phyloP scores from a whole-genome alignment of 1,140 invertebrate genomes.

The Meloidogyne floridensis region DNA sequence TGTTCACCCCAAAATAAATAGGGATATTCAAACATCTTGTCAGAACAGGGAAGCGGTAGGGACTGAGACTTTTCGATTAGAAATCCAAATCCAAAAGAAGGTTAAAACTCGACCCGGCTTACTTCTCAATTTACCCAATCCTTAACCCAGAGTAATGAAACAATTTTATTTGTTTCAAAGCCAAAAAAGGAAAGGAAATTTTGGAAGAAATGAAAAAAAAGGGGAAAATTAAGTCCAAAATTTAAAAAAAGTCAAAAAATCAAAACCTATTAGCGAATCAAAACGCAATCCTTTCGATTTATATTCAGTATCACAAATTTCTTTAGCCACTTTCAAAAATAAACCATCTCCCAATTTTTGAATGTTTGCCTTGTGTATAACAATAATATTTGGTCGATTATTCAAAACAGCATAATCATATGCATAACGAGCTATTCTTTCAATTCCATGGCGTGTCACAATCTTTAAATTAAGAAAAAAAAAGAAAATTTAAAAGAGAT shows the following conservation, averaged over 20 bases:
- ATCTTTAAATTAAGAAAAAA: constrained; percentile 69
- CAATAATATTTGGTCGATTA: constrained; percentile 88
- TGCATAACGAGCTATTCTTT: constrained; percentile 88
- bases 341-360: constrained; percentile 65
- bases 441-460: constrained; percentile 87
- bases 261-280: constrained; percentile 52
- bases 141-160: no score
- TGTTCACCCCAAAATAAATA: no score
- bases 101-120: no score
- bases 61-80: no score
- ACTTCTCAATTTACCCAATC: no score
- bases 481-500: background rate
- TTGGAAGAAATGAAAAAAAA: no score
- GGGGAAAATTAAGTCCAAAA: background rate
- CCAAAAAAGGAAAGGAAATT: no score
- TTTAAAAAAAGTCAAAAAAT: constrained; percentile 19
- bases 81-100: no score
- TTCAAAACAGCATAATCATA: constrained; percentile 89
- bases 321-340: constrained; percentile 55
- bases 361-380: constrained; percentile 98
- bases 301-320: constrained; percentile 34
- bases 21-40: no score
- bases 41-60: no score
- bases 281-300: constrained; percentile 36
- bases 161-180: no score